Percentiles rank a stretch among this genome's conserved stretches.
phyloP scores from a whole-genome alignment of 2,888 invertebrate species.

The Philereme transversata region DNA sequence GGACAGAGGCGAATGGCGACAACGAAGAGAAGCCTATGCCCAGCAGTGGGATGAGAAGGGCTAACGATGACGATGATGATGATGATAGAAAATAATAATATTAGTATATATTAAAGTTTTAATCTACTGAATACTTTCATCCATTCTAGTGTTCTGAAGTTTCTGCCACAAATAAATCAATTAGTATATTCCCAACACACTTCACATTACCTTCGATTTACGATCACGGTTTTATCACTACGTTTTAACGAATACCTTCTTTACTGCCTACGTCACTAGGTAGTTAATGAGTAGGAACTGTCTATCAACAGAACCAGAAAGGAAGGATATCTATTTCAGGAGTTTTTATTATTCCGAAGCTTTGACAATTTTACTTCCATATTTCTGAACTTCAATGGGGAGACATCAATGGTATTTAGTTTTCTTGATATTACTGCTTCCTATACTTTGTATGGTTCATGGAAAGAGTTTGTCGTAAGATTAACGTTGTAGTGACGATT shows the following conservation, averaged over 20 bases:
- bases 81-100: no score
- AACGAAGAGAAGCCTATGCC: no score
- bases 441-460: not conserved
- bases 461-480: not conserved
- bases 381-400: constrained; percentile 23
- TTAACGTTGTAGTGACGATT: no score
- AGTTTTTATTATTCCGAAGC: constrained; percentile 34
- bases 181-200: constrained; percentile 12
- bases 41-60: no score
- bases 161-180: constrained; percentile 13
- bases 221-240: constrained; percentile 21
- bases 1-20: no score
- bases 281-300: constrained; percentile 76
- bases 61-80: no score
- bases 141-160: no score
- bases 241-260: constrained; percentile 27
- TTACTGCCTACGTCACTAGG: constrained; percentile 38
- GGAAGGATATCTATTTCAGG: constrained; percentile 74
- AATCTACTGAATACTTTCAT: no score
- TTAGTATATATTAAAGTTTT: no score
- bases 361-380: constrained; percentile 27
- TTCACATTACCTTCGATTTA: constrained; percentile 20
- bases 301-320: constrained; percentile 64
- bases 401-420: constrained; percentile 30
- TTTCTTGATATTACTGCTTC: constrained; percentile 10